These are phyloP conservation scores for Setipinna tenuifilis DNA, from an alignment of 2,797 vertebrate species.

Conservation along the genomic window DNA sequence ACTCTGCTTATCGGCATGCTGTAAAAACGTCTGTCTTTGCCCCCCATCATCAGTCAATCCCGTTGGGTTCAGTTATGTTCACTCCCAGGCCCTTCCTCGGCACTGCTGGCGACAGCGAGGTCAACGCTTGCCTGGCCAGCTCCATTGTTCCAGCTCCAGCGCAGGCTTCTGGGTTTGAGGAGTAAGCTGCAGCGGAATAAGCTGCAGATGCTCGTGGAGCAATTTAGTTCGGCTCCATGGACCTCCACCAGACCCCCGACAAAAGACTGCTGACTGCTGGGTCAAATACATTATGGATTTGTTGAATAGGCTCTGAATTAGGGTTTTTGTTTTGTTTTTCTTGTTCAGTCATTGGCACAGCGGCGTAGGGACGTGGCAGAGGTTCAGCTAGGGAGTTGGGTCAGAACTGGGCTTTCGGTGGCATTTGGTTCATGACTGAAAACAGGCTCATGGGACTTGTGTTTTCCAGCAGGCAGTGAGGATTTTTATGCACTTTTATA, in stretches of 20 bases:
- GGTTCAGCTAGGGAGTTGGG: background rate
- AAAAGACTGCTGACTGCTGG: background rate
- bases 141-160: background rate
- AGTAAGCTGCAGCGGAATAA: background rate
- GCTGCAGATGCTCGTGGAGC: background rate
- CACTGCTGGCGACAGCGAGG: background rate
- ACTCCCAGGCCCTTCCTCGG: background rate
- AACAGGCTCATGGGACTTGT: background rate
- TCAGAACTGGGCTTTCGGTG: background rate
- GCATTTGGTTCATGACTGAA: background rate
- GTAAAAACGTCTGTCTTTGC: conserved; percentile 8
- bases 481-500: background rate
- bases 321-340: background rate
- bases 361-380: background rate
- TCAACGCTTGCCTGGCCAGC: background rate
- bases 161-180: background rate
- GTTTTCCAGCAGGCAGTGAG: background rate
- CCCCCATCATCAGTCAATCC: background rate
- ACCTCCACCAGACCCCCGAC: background rate
- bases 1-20: conserved; percentile 4
- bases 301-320: background rate
- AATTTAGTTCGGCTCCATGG: background rate
- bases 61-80: background rate
- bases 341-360: background rate
- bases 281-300: background rate